Conservation (phyloP, 2,888 invertebrate species). For the Crioceris asparagi region DNA sequence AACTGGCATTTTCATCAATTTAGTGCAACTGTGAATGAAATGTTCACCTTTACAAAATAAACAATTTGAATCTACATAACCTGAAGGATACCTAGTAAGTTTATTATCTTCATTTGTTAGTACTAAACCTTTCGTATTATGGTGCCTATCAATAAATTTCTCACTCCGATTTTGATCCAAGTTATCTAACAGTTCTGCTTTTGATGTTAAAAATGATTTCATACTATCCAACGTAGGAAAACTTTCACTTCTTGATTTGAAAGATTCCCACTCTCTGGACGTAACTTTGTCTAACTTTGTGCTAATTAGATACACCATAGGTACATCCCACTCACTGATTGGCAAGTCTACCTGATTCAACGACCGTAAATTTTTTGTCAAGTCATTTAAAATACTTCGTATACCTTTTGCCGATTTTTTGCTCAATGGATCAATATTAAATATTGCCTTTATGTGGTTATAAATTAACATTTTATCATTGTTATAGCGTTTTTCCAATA, state of each 20-base stretch:
- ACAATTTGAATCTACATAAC: too few relatives aligned
- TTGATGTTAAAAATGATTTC: slow-evolving; percentile 10
- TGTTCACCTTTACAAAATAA: slow-evolving; percentile 11
- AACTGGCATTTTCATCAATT: slow-evolving; percentile 10
- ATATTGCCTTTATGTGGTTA: slow-evolving; percentile 12
- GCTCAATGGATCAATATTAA: slow-evolving; percentile 8
- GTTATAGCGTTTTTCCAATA: slow-evolving; percentile 10
- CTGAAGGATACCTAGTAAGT: too few relatives aligned
- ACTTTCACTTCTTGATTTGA: slow-evolving; percentile 5
- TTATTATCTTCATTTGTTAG: slow-evolving; percentile 4
- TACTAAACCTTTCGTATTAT: slow-evolving; percentile 3
- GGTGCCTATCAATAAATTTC: slow-evolving; percentile 3
- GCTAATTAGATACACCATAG: slow-evolving; percentile 10
- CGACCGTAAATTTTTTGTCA: not conserved
- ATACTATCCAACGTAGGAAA: slow-evolving; percentile 10
- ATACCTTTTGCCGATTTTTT: slow-evolving; percentile 7
- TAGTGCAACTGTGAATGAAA: slow-evolving; percentile 10
- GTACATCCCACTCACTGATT: slow-evolving; percentile 8
- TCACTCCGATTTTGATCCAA: slow-evolving; percentile 9
- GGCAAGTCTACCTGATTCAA: slow-evolving; percentile 2
- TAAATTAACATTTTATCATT: slow-evolving; percentile 10
- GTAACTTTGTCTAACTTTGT: slow-evolving; percentile 12
- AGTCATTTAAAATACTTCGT: not conserved
- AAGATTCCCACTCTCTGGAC: slow-evolving; percentile 11
- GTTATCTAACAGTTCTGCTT: slow-evolving; percentile 10